Percentiles rank a stretch among this genome's conserved stretches.
phyloP scores from a whole-genome alignment of 92 coral and sea anemone genomes.

The Heliopora coerulea region DNA sequence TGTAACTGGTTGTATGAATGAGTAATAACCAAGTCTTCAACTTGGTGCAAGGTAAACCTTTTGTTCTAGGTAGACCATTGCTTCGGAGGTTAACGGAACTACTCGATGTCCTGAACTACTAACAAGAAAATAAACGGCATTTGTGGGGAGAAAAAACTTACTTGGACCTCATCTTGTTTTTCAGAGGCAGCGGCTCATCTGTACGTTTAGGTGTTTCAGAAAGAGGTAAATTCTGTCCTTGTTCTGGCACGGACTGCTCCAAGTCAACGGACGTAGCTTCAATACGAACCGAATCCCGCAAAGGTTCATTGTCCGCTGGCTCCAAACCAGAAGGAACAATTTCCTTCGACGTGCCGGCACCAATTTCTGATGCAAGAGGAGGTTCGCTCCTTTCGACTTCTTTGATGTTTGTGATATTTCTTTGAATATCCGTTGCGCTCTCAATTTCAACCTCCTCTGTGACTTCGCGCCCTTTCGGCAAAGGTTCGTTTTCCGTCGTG shows the following conservation, averaged over 20 bases:
- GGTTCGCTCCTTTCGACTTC: neutral
- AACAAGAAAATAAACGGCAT: too few species aligned
- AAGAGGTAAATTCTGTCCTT: neutral
- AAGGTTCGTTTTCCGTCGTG: slow-evolving; percentile 6
- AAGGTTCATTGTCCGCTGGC: neutral
- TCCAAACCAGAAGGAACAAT: too few species aligned
- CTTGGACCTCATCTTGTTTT: neutral
- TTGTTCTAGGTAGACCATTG: too few species aligned
- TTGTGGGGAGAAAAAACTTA: too few species aligned
- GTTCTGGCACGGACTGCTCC: neutral
- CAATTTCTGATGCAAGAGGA: neutral
- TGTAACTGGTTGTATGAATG: too few species aligned
- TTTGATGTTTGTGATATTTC: neutral
- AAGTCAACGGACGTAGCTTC: neutral
- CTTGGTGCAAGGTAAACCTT: too few species aligned
- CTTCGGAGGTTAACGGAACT: too few species aligned
- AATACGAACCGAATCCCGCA: neutral
- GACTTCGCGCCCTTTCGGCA: neutral
- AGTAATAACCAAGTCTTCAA: too few species aligned
- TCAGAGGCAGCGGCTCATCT: neutral
- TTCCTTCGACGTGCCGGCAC: too few species aligned
- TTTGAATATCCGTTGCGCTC: neutral
- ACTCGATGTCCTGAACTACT: too few species aligned
- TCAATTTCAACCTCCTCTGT: neutral
- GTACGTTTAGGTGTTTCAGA: neutral